Percentiles rank a stretch among this genome's conserved stretches.
Evolutionary conservation across 2,888 invertebrate species (phyloP).

Genomic region (Scaptomyza parva): DNA sequence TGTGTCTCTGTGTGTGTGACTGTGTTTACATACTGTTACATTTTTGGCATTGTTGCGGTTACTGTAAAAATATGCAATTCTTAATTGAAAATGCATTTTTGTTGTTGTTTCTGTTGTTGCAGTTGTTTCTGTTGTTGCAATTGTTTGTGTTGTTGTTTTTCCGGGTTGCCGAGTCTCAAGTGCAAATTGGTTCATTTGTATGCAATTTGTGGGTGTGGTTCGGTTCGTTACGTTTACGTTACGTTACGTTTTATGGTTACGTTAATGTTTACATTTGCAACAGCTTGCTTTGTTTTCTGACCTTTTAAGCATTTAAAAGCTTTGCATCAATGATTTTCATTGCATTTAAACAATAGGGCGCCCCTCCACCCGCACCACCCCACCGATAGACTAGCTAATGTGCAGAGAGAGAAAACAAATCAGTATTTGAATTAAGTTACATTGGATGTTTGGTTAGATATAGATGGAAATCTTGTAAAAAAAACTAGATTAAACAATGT

Average conservation of each 20-base stretch:
- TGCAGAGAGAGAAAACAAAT: neutral
- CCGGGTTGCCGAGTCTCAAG: constrained; percentile 36
- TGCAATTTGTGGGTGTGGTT: constrained; percentile 60
- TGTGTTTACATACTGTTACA: constrained; percentile 6
- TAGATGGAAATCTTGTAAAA: too few relatives aligned
- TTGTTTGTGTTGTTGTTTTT: constrained; percentile 7
- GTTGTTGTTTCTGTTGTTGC: constrained; percentile 11
- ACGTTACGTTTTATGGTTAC: constrained; percentile 30
- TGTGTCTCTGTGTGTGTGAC: constrained; percentile 10
- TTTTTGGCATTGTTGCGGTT: constrained; percentile 23
- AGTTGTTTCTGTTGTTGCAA: constrained; percentile 34
- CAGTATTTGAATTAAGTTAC: neutral
- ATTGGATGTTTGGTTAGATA: too few relatives aligned
- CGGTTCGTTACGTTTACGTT: constrained; percentile 24
- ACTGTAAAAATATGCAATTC: constrained; percentile 60
- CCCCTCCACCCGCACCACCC: neutral
- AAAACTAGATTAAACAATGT: neutral
- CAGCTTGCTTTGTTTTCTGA: constrained; percentile 5
- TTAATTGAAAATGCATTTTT: constrained; percentile 69
- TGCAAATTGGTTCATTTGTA: constrained; percentile 73
- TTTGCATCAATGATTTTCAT: constrained; percentile 30
- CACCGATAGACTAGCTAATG: neutral
- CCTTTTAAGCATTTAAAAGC: constrained; percentile 15
- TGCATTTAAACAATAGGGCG: constrained; percentile 8
- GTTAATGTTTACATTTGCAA: constrained; percentile 21